Conservation (phyloP, 2,113 vertebrate genomes). For the Saguinus imperator region DNA sequence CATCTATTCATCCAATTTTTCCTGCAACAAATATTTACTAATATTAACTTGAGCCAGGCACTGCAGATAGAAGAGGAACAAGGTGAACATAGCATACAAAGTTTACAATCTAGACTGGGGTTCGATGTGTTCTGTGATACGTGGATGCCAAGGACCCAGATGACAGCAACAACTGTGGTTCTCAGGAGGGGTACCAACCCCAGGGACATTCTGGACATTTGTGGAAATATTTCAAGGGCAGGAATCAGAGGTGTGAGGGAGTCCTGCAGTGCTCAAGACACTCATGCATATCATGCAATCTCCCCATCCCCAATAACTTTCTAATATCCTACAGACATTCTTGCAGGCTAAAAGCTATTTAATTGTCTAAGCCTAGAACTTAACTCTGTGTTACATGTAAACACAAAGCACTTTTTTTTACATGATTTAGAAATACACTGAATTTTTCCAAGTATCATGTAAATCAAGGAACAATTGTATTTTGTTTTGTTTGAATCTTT, state of each 20-base stretch:
- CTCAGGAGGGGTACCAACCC: not conserved
- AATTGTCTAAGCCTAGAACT: not conserved
- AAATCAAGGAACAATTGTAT: not conserved
- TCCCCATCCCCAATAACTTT: not conserved
- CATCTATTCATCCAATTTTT: not conserved
- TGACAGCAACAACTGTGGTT: not conserved
- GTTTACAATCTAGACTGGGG: not conserved
- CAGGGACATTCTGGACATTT: not conserved
- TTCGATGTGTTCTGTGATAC: not conserved
- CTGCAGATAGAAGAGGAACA: not conserved
- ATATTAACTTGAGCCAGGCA: not conserved
- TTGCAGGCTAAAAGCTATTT: not conserved
- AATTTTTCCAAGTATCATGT: slow-evolving; percentile 29
- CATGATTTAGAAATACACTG: not conserved
- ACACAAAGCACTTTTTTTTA: not conserved
- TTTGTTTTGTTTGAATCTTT: not conserved
- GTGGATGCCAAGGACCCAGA: not conserved
- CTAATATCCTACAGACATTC: not conserved
- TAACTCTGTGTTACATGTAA: not conserved
- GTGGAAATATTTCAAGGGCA: not conserved
- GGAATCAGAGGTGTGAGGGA: not conserved
- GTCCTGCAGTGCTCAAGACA: not conserved
- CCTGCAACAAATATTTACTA: slow-evolving; percentile 21
- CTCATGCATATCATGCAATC: not conserved
- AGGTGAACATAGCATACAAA: not conserved